Evolutionary conservation across 2,888 invertebrate genomes (phyloP).

Genomic region (Diachrysia chrysitis): DNA sequence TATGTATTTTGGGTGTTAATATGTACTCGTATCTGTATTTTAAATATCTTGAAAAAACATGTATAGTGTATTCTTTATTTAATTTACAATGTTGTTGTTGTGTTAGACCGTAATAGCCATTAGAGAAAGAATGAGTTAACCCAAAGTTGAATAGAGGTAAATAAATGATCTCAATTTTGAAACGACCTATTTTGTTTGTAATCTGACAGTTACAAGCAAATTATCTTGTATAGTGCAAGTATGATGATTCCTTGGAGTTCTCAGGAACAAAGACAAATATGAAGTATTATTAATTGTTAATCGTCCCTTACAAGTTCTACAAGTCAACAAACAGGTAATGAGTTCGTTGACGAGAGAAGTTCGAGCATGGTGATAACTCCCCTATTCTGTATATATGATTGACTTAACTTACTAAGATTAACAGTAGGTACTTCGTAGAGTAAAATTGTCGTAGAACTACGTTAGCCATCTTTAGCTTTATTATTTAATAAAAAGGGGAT

Average conservation of each 20-base stretch:
- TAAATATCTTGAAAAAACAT: not conserved
- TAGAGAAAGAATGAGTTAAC: no score
- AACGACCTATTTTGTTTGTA: not conserved
- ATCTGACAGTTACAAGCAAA: not conserved
- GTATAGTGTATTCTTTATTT: not conserved
- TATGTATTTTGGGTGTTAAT: not conserved
- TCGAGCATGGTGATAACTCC: not conserved
- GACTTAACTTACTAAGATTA: not conserved
- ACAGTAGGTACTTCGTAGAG: not conserved
- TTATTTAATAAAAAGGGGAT: no score
- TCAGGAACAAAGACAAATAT: not conserved
- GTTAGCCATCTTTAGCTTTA: no score
- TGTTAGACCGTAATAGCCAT: no score
- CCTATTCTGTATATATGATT: not conserved
- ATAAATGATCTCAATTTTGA: not conserved
- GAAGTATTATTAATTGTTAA: constrained; percentile 3
- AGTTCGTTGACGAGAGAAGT: not conserved
- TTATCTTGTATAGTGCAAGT: not conserved
- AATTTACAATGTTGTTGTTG: no score
- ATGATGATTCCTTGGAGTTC: not conserved
- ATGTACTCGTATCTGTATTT: not conserved
- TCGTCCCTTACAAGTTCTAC: not conserved
- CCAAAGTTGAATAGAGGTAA: no score
- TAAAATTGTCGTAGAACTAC: not conserved
- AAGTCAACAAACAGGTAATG: constrained; percentile 2